Base-by-base conservation (phyloP, 1,140 invertebrate species). In the Harlomillsia oculata region DNA sequence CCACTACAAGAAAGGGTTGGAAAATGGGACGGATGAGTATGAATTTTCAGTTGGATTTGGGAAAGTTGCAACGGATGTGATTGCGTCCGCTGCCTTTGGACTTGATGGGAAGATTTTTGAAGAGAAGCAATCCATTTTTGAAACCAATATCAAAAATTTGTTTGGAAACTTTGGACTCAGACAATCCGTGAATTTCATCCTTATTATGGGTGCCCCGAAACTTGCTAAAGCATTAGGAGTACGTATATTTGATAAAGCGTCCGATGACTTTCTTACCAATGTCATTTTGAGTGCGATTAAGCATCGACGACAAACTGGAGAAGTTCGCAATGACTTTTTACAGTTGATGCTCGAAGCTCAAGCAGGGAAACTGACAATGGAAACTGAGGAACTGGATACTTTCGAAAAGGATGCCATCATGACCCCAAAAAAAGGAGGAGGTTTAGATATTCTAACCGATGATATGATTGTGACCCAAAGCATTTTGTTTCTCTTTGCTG, bases 251-350 rank as follows among this genome's bases (percentile, higher is more conserved):
- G 52, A 55, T 28, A 6, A 30, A 14, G 44, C 67, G 5, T 39
- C 66, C 6, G 59, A 44, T 1, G 11, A 62, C 0, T 75, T 71
- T 59, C 73, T 73, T 51, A 57, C 62, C 13, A 57, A 65, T 1
- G 51, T 77, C 1, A 71, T 78, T 2, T 44, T 71, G 11, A 67
- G 72, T 44, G 74, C 75, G 18, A 74, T 80, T 59, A 69, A 72
- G 43, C 69, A 70, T 23, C 70, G 77, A 9, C 67, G 74, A 56
- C 67, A 72, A 41, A 61, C 75, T 29, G 70, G 73, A 3, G 75
- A 77, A 11, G 65, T 69, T 0, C 65, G 76, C 14, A 73, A 73
- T 0, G 63, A 64, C 30, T 65, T 77, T 68, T 67, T 77, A 5
- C 69, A 75, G 50, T 40, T 75, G 9, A 67, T 76, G 64, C 69